Evolutionary conservation across 2,888 invertebrate genomes (phyloP), one percentile per base, ranked within the genome.

Genomic region (Schizaphis graminum): DNA sequence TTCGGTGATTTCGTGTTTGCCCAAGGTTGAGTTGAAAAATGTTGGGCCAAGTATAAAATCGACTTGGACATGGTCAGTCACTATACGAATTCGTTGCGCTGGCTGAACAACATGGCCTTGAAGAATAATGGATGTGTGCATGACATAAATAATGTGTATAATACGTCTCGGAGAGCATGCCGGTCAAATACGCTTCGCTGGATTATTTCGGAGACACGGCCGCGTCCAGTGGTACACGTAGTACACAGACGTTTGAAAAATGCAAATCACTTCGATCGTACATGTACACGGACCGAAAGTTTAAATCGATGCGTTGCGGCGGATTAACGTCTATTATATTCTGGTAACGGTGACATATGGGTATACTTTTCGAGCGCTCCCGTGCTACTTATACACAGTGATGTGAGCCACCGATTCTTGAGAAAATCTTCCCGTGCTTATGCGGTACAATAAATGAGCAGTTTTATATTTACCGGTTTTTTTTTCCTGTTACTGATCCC

Each of bases 71-170:
- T 85, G 91, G 91, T 91, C 85, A 57, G 91, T 91, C 85, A 47
- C 85, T 67, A n/a, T n/a, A 24, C 28, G 85, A 91, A 91, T 91
- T 91, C 56, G 91, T 91, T 26, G 56, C 85, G 91, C 56, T 86
- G n/a, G n/a, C 91, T 86, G 91, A 91, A 91, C 91, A 91, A 24
- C 91, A 24, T 1, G 7, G 67, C 91, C 85, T 91, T 57, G 91
- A 47, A 57, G 47, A 8, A 67, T 67, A 67, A 67, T 67, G 67
- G 67, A 67, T 67, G 67, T 67, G 49, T 28, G n/a, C 90, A 49
- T 90, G 67, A 90, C 91, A 91, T 49, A 91, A 61, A 26, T n/a
- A 49, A 56, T 26, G 53, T 88, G 53, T 35, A 21, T 11, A 24
- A n/a, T n/a, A 61, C 77, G 49, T 26, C 56, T 89, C 56, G n/a